Conservation (phyloP, 2,888 invertebrate species). For the Gari tellinella region DNA sequence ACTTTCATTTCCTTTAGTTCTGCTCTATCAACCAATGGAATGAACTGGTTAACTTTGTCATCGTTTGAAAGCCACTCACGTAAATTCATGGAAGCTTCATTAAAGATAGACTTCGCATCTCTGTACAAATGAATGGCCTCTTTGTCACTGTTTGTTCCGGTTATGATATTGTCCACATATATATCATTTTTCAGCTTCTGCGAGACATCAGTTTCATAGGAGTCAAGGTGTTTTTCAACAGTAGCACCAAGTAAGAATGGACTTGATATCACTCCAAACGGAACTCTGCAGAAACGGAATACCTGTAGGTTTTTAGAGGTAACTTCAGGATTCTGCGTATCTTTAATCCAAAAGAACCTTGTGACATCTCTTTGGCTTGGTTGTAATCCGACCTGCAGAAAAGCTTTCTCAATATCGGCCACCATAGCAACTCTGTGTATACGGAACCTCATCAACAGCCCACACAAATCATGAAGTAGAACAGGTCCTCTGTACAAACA, state of each 20-base stretch:
- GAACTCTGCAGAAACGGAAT: slow-evolving; percentile 30
- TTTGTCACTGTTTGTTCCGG: slow-evolving; percentile 12
- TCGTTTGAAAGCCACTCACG: slow-evolving; percentile 37
- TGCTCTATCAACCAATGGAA: neutral
- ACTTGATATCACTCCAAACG: slow-evolving; percentile 32
- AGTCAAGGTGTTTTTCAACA: slow-evolving; percentile 27
- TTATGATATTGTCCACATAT: slow-evolving; percentile 37
- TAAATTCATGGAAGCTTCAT: slow-evolving; percentile 31
- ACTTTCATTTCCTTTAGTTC: slow-evolving; percentile 14
- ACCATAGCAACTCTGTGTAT: slow-evolving; percentile 21
- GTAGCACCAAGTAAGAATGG: slow-evolving; percentile 35
- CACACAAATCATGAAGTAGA: slow-evolving; percentile 18
- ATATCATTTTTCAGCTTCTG: slow-evolving; percentile 27
- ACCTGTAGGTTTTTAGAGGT: slow-evolving; percentile 17
- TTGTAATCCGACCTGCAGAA: slow-evolving; percentile 38
- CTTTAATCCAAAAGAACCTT: slow-evolving; percentile 40
- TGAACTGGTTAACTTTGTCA: neutral
- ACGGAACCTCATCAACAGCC: slow-evolving; percentile 27
- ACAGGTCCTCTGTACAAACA: slow-evolving; percentile 26
- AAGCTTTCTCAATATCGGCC: too few species aligned
- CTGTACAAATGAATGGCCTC: slow-evolving; percentile 22
- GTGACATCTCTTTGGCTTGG: slow-evolving; percentile 37
- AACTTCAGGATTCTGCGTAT: slow-evolving; percentile 11
- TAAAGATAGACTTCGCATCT: slow-evolving; percentile 25
- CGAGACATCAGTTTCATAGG: slow-evolving; percentile 10